Conservation (phyloP, 2,113 vertebrate genomes). For the Phasianus colchicus region DNA sequence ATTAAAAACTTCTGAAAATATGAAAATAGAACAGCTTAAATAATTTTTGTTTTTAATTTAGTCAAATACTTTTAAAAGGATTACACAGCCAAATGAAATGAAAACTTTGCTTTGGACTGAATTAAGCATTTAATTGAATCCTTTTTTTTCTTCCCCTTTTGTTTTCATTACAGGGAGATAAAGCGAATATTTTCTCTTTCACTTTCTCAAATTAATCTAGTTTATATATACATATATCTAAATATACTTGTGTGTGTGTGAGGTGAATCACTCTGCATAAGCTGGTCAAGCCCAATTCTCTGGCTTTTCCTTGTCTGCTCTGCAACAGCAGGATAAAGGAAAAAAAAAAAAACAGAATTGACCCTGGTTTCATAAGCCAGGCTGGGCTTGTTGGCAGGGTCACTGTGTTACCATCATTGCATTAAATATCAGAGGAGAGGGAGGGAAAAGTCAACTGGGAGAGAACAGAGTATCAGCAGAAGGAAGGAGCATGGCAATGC, state of each 20-base stretch:
- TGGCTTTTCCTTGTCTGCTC: rapidly evolving
- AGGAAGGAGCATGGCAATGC: neutral
- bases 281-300: neutral
- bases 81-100: neutral
- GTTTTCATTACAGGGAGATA: neutral
- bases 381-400: neutral
- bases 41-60: neutral
- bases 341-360: neutral
- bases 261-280: neutral
- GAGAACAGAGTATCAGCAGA: neutral
- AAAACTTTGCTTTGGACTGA: neutral
- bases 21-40: neutral
- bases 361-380: neutral
- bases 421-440: neutral
- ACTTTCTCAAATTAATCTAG: neutral
- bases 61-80: neutral
- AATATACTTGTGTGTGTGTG: neutral
- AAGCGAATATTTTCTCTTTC: neutral
- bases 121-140: neutral
- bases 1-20: neutral
- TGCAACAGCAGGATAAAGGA: neutral
- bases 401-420: neutral
- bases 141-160: neutral
- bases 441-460: rapidly evolving
- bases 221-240: neutral